Conservation (phyloP, 1,140 invertebrate species). For the Hycleus phaleratus region DNA sequence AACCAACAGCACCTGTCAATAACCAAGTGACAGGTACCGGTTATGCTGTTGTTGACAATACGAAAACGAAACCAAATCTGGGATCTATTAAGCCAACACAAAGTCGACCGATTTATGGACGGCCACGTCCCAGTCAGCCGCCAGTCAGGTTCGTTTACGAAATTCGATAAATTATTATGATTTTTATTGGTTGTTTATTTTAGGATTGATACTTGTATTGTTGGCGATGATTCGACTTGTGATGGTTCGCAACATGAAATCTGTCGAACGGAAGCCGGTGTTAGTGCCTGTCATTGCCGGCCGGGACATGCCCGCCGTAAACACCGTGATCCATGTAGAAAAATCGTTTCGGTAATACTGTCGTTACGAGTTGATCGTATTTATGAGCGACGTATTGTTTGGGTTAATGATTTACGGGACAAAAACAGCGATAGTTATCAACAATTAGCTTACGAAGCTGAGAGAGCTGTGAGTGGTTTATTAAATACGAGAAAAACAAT, state of each 20-base stretch:
- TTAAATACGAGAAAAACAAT: neutral
- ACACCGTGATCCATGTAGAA: constrained; percentile 70
- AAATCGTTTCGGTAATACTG: constrained; percentile 70
- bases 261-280: constrained; percentile 79
- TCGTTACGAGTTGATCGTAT: constrained; percentile 75
- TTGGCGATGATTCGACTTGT: constrained; percentile 88
- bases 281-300: constrained; percentile 85
- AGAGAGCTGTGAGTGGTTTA: constrained; percentile 62
- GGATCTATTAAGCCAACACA: constrained; percentile 36
- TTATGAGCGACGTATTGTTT: constrained; percentile 68
- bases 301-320: constrained; percentile 72
- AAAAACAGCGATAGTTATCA: constrained; percentile 73
- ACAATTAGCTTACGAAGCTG: constrained; percentile 73
- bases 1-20: constrained; percentile 34
- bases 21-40: constrained; percentile 30
- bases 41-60: constrained; percentile 13
- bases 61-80: constrained; percentile 22
- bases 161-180: constrained; percentile 21
- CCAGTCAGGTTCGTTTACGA: constrained; percentile 42
- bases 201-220: constrained; percentile 88
- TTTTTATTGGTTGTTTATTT: constrained; percentile 9
- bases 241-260: constrained; percentile 78
- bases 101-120: constrained; percentile 46
- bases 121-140: constrained; percentile 51
- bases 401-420: constrained; percentile 65